Base-by-base conservation (phyloP, 2,888 invertebrate species). In the Scelioninae gen. 2 region DNA sequence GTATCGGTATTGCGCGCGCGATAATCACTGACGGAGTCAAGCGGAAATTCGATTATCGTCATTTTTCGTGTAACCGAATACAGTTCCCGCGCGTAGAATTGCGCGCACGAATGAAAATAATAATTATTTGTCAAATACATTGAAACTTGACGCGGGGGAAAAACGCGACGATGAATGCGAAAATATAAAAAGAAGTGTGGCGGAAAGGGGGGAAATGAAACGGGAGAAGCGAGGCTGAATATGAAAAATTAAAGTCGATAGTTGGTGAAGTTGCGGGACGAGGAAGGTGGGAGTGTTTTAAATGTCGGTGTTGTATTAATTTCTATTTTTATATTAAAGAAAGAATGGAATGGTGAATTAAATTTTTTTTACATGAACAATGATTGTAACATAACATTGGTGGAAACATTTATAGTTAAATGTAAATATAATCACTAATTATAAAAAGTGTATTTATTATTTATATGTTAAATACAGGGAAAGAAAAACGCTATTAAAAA, bases 61-160 rank as follows among this genome's bases (percentile, higher is more conserved):
- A 55, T 55, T 65, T 53, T 64, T 64, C 53, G 25, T 53, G 46
- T 39, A 55, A 65, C 39, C 18, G n/a, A 55, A 65, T 55, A 55
- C 19, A 64, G 37, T 65, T 46, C 2, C 45, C 25, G 28, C 2
- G 33, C 35, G 22, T 15, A 2, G 22, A 48, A 67, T 67, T 33
- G 58, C 45, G 31, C 18, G 45, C 25, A 7, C 18, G 28, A 45
- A 58, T 9, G 48, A 57, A 67, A 67, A 67, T 57, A 67, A 67
- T 67, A 48, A 67, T 67, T 67, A 57, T 67, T 57, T 67, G 67
- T 67, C 31, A 45, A 67, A 67, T 41, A 41, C 31, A 50, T 2
- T 41, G 41, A 57, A 67, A 67, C n/a, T 18, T 18, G 50, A 64
- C 33, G 16, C 52, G 31, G 33, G 41, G 35, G 18, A 46, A 46